Evolutionary conservation across 2,797 vertebrate genomes (phyloP).

Genomic region (Sebastes oblongus): DNA sequence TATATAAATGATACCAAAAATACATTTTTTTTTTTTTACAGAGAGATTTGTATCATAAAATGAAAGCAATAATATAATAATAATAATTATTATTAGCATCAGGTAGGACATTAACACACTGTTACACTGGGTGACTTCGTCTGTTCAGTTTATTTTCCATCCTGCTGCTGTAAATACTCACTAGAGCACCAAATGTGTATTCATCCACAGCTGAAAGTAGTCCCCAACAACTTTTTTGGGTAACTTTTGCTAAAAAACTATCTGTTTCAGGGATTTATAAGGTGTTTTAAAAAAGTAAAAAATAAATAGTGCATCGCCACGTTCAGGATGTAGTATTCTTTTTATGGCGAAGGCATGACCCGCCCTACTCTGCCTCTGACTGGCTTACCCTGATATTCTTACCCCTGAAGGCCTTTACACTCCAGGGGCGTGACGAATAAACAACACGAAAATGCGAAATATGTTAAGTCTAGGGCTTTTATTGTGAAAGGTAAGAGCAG

Average conservation of each 20-base stretch:
- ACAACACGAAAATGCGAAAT: no score
- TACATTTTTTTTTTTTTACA: background rate
- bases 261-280: background rate
- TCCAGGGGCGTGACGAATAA: no score
- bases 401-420: no score
- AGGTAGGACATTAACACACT: background rate
- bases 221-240: background rate
- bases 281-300: no score
- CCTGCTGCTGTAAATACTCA: background rate
- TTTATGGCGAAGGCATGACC: no score
- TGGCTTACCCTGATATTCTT: no score
- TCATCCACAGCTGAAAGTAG: background rate
- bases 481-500: no score
- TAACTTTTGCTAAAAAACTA: background rate
- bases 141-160: background rate
- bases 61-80: background rate
- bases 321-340: no score
- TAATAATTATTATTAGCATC: background rate
- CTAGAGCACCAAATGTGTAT: background rate
- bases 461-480: no score
- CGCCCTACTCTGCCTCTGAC: no score
- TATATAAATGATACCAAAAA: constrained; percentile 14
- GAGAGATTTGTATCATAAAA: background rate
- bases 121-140: background rate
- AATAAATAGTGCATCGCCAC: no score